phyloP scores from a whole-genome alignment of 2,888 invertebrate species.

The Steromphala cineraria region DNA sequence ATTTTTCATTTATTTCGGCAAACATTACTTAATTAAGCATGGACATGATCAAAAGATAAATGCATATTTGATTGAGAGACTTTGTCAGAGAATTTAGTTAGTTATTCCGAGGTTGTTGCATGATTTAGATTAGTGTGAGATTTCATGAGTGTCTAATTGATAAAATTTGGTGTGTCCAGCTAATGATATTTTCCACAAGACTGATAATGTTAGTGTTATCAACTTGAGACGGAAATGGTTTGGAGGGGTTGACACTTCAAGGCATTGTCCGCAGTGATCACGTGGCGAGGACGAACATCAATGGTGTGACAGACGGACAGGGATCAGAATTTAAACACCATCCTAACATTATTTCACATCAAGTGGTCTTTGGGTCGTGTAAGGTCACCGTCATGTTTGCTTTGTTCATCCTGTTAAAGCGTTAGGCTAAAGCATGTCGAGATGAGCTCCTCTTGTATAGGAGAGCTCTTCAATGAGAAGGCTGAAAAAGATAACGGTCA shows the following conservation, averaged over 20 bases:
- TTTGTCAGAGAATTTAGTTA: too few relatives aligned
- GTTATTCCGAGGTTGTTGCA: neutral
- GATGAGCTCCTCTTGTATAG: neutral
- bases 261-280: neutral
- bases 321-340: neutral
- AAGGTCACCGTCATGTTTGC: neutral
- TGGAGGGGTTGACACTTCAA: slow-evolving; percentile 1
- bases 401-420: neutral
- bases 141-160: neutral
- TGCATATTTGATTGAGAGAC: too few relatives aligned
- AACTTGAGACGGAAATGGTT: slow-evolving; percentile 6
- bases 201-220: slow-evolving; percentile 19
- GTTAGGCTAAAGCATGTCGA: neutral
- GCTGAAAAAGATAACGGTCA: neutral
- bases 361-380: slow-evolving; percentile 9
- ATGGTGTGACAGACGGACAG: neutral
- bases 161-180: slow-evolving; percentile 3
- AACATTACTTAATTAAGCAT: too few relatives aligned
- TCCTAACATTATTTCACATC: slow-evolving; percentile 13
- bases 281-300: neutral
- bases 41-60: too few relatives aligned
- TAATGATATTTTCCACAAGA: slow-evolving; percentile 23
- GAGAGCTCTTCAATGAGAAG: slow-evolving; percentile 10
- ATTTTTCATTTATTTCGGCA: too few relatives aligned
- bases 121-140: neutral